A percentile compares a stretch with the other conserved stretches of the same genome.
Conservation (phyloP, 2,797 vertebrate genomes). For the Melanotaenia parkinsoni region DNA sequence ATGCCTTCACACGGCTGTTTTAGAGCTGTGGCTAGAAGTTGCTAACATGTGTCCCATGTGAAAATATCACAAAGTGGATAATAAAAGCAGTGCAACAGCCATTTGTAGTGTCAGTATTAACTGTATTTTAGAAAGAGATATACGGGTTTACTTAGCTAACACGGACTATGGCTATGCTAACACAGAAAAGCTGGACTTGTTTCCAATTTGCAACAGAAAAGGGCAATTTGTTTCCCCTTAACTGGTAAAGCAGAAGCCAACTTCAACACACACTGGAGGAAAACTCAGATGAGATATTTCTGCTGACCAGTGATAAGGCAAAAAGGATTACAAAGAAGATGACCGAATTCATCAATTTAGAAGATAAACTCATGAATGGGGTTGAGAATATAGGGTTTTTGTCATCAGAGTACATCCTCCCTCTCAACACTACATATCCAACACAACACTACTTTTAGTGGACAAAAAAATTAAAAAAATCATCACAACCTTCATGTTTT, state of each 20-base stretch:
- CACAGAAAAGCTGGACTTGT: neutral
- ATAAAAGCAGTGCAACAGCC: neutral
- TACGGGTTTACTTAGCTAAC: neutral
- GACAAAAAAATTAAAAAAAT: neutral
- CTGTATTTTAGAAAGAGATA: neutral
- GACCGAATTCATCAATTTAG: neutral
- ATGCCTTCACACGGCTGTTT: neutral
- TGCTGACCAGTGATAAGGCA: neutral
- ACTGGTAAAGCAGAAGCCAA: neutral
- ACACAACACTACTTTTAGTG: neutral
- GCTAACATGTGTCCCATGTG: neutral
- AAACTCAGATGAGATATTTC: neutral
- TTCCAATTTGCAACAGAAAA: neutral
- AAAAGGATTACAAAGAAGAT: neutral
- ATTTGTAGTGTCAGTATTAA: neutral
- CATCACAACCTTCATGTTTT: neutral
- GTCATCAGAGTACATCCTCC: neutral
- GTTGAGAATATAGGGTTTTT: neutral
- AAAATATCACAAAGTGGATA: neutral
- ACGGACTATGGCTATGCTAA: neutral
- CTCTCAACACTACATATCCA: neutral
- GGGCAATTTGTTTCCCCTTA: neutral
- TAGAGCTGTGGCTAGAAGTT: neutral
- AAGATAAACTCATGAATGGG: neutral
- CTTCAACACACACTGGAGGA: neutral